A percentile compares a stretch with the other conserved stretches of the same genome.
Conservation (phyloP, 2,888 invertebrate species). For the Stenodera caucasica region DNA sequence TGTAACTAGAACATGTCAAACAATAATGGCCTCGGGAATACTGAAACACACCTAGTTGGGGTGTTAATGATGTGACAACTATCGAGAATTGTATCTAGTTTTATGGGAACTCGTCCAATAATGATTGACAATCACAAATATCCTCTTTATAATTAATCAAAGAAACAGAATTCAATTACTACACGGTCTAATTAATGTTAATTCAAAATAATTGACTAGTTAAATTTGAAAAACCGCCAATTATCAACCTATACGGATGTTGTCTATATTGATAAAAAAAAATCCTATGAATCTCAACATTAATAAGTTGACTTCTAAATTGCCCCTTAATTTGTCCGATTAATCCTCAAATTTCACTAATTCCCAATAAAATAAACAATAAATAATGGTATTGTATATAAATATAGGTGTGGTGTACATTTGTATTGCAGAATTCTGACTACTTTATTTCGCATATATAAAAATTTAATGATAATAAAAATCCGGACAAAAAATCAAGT, state of each 20-base stretch:
- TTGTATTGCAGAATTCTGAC: not conserved
- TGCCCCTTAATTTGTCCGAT: conserved; percentile 35
- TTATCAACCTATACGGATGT: conserved; percentile 14
- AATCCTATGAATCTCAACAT: no score
- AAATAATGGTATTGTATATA: no score
- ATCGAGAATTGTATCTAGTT: conserved; percentile 36
- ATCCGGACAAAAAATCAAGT: not conserved
- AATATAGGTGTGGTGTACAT: not conserved
- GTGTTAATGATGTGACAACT: conserved; percentile 42
- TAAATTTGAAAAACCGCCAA: conserved; percentile 15
- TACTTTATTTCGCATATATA: not conserved
- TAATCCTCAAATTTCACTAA: conserved; percentile 10
- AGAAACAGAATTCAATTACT: not conserved
- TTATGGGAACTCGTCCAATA: conserved; percentile 29
- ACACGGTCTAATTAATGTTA: conserved; percentile 17
- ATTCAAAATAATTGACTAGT: conserved; percentile 11
- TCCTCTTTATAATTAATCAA: not conserved
- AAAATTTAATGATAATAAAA: not conserved
- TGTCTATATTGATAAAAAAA: no score
- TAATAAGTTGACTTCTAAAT: conserved; percentile 34
- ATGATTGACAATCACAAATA: no score
- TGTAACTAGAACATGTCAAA: conserved; percentile 32
- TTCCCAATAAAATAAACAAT: no score
- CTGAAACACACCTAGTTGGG: conserved; percentile 40
- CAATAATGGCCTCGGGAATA: conserved; percentile 37